A percentile compares a stretch with the other conserved stretches of the same genome.
These are phyloP conservation scores for Platorchestia sp. DNA, from an alignment of 1,140 invertebrate genomes.

Conservation along the genomic window DNA sequence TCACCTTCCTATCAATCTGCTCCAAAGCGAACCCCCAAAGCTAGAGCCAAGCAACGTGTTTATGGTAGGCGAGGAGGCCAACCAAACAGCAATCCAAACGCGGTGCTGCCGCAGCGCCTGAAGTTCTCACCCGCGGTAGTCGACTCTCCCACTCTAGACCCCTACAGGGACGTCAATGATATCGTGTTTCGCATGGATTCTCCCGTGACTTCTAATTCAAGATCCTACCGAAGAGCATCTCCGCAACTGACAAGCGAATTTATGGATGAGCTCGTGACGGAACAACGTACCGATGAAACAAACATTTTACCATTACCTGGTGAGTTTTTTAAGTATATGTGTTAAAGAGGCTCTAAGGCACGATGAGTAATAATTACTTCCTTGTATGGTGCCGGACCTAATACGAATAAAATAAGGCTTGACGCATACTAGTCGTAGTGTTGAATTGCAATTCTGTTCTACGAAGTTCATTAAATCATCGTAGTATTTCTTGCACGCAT, in stretches of 20 bases:
- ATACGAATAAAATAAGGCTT: not conserved
- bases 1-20: not conserved
- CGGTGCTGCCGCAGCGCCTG: not conserved
- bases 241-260: not conserved
- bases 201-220: not conserved
- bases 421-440: not conserved
- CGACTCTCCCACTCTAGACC: not conserved
- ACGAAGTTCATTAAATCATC: too few species aligned
- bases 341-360: not conserved
- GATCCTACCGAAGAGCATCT: not conserved
- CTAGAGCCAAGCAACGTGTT: not conserved
- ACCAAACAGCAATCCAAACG: not conserved
- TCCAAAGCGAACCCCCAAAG: not conserved
- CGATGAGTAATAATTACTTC: not conserved
- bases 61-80: not conserved
- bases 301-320: not conserved
- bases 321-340: not conserved
- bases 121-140: not conserved
- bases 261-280: not conserved
- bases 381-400: not conserved
- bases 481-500: not conserved
- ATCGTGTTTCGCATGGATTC: not conserved
- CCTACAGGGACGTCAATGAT: not conserved
- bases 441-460: too few species aligned
- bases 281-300: not conserved